phyloP scores from a whole-genome alignment of 2,888 invertebrate genomes.

The Aquatica leii region DNA sequence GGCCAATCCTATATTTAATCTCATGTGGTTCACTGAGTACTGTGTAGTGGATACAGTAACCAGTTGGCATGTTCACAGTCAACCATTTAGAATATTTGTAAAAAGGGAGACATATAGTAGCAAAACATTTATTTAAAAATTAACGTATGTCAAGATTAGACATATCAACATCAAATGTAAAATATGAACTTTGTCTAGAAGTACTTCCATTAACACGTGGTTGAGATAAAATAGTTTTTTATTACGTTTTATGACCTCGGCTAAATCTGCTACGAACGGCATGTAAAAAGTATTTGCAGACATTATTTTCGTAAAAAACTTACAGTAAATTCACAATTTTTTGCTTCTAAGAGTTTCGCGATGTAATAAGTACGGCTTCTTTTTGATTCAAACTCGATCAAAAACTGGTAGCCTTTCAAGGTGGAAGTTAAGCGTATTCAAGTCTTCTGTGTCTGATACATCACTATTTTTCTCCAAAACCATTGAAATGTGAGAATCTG shows the following conservation, averaged over 20 bases:
- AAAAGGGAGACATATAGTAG: no score
- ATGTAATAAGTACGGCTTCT: background rate
- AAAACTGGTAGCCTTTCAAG: no score
- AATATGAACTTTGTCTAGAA: background rate
- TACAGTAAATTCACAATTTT: background rate
- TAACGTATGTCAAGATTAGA: no score
- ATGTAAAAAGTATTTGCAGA: background rate
- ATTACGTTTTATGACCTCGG: background rate
- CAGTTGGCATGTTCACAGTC: no score
- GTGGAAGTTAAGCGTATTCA: background rate
- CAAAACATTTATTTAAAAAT: no score
- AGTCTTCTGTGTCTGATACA: background rate
- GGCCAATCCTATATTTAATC: no score
- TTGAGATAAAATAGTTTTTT: background rate
- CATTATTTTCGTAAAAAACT: background rate
- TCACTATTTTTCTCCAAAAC: conserved; percentile 3
- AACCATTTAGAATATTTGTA: no score
- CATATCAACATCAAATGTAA: background rate
- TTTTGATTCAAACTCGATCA: no score
- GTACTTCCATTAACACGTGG: background rate
- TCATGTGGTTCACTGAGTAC: no score
- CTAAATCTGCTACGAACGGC: background rate
- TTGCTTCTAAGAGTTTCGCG: background rate
- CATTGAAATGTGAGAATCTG: background rate
- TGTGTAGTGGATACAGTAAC: no score